Conservation (phyloP, 1,140 invertebrate genomes). For the Papilio polyxenes region DNA sequence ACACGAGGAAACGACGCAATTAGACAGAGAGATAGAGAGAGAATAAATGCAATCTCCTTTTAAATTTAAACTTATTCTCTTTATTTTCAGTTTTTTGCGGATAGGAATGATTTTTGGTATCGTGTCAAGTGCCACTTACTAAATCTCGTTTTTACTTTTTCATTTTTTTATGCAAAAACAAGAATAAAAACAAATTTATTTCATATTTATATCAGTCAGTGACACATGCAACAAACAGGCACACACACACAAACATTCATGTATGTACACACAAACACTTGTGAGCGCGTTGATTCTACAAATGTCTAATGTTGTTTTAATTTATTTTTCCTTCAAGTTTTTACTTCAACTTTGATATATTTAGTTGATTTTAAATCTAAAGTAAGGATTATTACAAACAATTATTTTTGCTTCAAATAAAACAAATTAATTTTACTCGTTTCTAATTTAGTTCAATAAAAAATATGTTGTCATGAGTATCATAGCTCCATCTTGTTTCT, state of each 20-base stretch:
- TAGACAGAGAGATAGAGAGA: not conserved
- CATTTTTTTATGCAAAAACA: not conserved
- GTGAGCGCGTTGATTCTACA: not conserved
- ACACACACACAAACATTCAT: no score
- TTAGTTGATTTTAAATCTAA: not conserved
- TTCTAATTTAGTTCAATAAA: not conserved
- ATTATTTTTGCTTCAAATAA: not conserved
- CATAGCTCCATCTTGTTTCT: no score
- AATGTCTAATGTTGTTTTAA: constrained; percentile 16
- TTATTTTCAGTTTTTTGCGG: no score
- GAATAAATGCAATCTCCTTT: not conserved
- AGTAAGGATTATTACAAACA: not conserved
- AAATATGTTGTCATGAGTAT: not conserved
- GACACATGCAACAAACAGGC: not conserved
- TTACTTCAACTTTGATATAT: not conserved
- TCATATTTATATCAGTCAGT: not conserved
- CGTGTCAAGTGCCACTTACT: no score
- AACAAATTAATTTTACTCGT: not conserved
- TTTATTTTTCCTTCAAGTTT: constrained; percentile 14
- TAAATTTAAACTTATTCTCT: not conserved
- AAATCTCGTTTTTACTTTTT: not conserved
- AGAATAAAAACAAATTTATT: not conserved
- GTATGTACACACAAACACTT: not conserved
- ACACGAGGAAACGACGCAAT: not conserved
- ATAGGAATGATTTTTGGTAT: no score